phyloP scores from a whole-genome alignment of 1,140 invertebrate species.

The Microvelia longipes region DNA sequence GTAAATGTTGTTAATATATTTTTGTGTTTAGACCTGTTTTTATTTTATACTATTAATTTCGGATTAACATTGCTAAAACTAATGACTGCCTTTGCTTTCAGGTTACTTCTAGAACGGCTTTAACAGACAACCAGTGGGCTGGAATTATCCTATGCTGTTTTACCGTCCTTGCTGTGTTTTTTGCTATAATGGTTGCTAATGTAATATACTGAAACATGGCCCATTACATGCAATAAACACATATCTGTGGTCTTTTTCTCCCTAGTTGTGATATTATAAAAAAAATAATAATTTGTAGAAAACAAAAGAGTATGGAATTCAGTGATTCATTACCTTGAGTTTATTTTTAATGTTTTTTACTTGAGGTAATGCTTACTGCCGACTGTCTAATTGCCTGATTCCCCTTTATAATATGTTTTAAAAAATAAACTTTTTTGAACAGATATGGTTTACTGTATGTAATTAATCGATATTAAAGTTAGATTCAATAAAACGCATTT shows the following conservation, averaged over 20 bases:
- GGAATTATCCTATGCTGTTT: constrained; percentile 44
- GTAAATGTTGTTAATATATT: too few relatives aligned
- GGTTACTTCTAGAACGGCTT: constrained; percentile 30
- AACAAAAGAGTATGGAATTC: background rate
- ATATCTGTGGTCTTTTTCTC: background rate
- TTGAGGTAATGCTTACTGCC: too few relatives aligned
- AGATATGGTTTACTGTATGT: background rate
- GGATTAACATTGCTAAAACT: too few relatives aligned
- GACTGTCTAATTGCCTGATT: too few relatives aligned
- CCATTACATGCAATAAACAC: background rate
- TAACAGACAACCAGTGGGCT: constrained; percentile 48
- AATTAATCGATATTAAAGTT: background rate
- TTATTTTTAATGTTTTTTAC: too few relatives aligned
- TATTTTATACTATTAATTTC: too few relatives aligned
- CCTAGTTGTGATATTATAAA: background rate
- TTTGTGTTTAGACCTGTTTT: too few relatives aligned
- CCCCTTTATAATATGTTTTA: too few relatives aligned
- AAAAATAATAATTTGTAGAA: background rate
- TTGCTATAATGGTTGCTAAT: constrained; percentile 40
- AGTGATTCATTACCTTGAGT: too few relatives aligned
- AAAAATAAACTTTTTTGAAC: too few relatives aligned
- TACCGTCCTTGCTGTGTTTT: constrained; percentile 42
- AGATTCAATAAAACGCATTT: too few relatives aligned
- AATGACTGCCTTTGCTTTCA: too few relatives aligned
- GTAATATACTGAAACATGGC: constrained; percentile 8